Evolutionary conservation across 53 echinoderm and acorn worm species (phyloP).

Genomic region (Stichopus horrens): DNA sequence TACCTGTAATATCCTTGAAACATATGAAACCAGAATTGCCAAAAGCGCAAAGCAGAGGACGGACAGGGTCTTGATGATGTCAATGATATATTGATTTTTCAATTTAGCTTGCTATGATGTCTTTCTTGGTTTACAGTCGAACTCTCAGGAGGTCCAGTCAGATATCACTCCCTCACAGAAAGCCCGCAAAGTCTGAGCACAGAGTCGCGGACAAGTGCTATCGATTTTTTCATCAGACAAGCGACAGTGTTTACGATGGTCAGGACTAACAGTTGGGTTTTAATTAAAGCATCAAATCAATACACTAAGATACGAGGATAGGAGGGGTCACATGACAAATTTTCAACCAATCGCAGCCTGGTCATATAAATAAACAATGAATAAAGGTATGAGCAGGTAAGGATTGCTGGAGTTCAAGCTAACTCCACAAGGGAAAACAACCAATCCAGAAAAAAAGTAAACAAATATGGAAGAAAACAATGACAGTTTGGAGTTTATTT

Average conservation of each 20-base stretch:
- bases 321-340: no score
- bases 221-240: background rate
- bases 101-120: background rate
- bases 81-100: background rate
- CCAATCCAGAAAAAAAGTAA: no score
- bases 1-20: no score
- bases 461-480: no score
- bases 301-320: background rate
- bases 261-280: background rate
- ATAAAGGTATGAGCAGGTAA: no score
- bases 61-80: background rate
- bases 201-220: background rate
- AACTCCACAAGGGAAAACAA: no score
- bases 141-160: background rate
- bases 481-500: no score
- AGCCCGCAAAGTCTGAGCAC: background rate
- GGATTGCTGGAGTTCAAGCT: no score
- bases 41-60: no score
- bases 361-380: no score
- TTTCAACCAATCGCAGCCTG: no score
- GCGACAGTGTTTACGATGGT: background rate
- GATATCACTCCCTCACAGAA: background rate
- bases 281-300: background rate
- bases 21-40: no score
- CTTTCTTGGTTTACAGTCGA: background rate